Evolutionary conservation across 2,113 vertebrate species (phyloP).

Genomic region (Lampris incognitus): DNA sequence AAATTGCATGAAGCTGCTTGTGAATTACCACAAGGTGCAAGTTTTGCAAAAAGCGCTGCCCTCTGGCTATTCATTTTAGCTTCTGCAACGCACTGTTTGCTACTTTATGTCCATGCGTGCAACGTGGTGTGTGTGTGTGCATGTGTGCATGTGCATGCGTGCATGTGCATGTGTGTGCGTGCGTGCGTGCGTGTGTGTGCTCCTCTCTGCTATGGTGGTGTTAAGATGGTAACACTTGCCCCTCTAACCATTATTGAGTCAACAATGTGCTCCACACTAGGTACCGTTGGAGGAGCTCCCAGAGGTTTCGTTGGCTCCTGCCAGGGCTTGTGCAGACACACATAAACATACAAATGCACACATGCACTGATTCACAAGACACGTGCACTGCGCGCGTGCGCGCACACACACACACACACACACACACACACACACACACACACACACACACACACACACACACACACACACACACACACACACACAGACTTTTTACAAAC

Average conservation of each 20-base stretch:
- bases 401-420: slow-evolving; percentile 12
- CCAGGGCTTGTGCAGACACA: slow-evolving; percentile 60
- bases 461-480: slow-evolving; percentile 28
- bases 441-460: slow-evolving; percentile 12
- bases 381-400: neutral
- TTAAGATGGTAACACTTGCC: slow-evolving; percentile 69
- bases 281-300: slow-evolving; percentile 65
- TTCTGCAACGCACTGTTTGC: slow-evolving; percentile 54
- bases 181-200: slow-evolving; percentile 13
- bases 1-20: slow-evolving; percentile 72
- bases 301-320: slow-evolving; percentile 68
- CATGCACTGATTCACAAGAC: neutral
- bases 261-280: slow-evolving; percentile 65
- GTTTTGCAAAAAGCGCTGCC: slow-evolving; percentile 46
- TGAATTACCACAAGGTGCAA: slow-evolving; percentile 53
- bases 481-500: slow-evolving; percentile 14
- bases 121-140: neutral
- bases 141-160: neutral
- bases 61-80: slow-evolving; percentile 41
- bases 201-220: slow-evolving; percentile 39
- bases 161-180: slow-evolving; percentile 3
- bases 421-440: slow-evolving; percentile 24
- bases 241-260: slow-evolving; percentile 75
- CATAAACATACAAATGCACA: slow-evolving; percentile 38
- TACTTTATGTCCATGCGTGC: neutral